Evolutionary conservation across 1,140 invertebrate species (phyloP), one percentile per base, ranked within the genome.

Genomic region (Aphis craccivora): DNA sequence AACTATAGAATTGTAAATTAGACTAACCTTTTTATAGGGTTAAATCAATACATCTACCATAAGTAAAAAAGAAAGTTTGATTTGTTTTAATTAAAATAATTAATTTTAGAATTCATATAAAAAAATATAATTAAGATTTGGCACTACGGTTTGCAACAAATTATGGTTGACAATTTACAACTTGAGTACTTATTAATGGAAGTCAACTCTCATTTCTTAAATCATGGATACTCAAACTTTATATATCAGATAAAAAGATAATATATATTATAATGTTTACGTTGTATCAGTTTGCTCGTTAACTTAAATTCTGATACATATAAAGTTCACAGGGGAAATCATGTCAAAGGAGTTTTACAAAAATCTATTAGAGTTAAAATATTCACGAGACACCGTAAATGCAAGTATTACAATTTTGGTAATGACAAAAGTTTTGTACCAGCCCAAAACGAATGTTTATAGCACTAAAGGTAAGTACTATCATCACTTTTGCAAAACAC

Each of bases 321-420:
- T 76, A 60, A 55, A 90, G 88, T 90, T 90, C 88, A 55, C 53
- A 55, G 53, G 51, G 88, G 88, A 90, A 90, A 90, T 90, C 53
- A 60, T 60, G 25, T 90, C 89, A 90, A 67, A 90, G 53, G 25
- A 11, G 37, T 55, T 55, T 89, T 23, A 23, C 51, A 90, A 90
- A 90, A 90, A 43, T 90, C 89, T 90, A 60, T 67, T 88, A 53
- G n/a, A 60, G 53, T 90, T 90, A 35, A 90, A 60, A 90, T 90
- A 90, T 90, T 90, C 55, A 60, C 88, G 53, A 60, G 18, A 18
- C 11, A 67, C 53, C 37, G 37, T 23, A 67, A 67, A 90, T 40
- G 43, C 5, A 55, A 43, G 25, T 67, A 67, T 90, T 67, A 55
- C 55, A 60, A 67, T 90, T 90, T 90, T n/a, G 89, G 37, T 90